A percentile compares a stretch with the other conserved stretches of the same genome.
Evolutionary conservation across 1,140 invertebrate species (phyloP).

Genomic region (Drosophila ironensis): DNA sequence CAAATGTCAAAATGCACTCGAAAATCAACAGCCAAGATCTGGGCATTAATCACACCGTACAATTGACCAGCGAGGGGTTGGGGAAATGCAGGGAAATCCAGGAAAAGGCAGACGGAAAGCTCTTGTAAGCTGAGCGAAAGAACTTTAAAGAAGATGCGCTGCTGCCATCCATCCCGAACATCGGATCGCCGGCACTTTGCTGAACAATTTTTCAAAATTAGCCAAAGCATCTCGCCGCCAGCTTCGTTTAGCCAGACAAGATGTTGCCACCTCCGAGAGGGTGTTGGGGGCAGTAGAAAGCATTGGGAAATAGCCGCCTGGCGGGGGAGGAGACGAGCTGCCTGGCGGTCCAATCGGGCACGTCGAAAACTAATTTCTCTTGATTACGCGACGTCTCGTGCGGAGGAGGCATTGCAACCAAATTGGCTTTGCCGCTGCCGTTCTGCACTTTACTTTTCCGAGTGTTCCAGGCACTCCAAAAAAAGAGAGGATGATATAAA

Average conservation of each 20-base stretch:
- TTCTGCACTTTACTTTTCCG: constrained; percentile 40
- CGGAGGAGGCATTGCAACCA: constrained; percentile 30
- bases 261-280: constrained; percentile 21
- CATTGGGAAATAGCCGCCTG: background rate
- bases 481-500: background rate
- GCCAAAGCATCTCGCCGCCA: constrained; percentile 47
- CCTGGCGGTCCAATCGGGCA: constrained; percentile 68
- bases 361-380: constrained; percentile 81
- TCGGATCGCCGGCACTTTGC: constrained; percentile 52
- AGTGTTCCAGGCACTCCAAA: background rate
- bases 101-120: constrained; percentile 12
- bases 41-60: constrained; percentile 66
- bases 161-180: constrained; percentile 19
- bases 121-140: constrained; percentile 12
- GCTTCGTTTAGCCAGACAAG: constrained; percentile 27
- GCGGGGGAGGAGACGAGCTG: constrained; percentile 3
- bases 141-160: constrained; percentile 51
- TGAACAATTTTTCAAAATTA: constrained; percentile 80
- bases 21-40: constrained; percentile 73
- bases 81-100: constrained; percentile 1
- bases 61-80: constrained; percentile 44
- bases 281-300: background rate
- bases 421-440: constrained; percentile 64
- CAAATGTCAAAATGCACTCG: constrained; percentile 76
- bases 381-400: constrained; percentile 58